Conservation (phyloP, 2,888 invertebrate species). For the Anodontia alba region DNA sequence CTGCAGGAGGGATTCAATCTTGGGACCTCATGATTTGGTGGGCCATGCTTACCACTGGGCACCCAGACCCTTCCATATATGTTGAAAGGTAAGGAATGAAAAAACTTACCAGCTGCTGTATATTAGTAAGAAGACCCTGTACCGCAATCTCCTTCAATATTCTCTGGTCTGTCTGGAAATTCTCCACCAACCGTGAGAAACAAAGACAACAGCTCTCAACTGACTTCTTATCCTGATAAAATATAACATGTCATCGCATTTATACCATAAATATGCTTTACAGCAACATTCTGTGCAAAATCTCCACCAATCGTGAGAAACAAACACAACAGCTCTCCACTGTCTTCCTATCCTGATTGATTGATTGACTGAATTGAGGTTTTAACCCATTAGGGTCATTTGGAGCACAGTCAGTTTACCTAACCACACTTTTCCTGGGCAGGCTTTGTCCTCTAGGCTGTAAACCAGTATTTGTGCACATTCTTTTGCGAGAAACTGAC, state of each 20-base stretch:
- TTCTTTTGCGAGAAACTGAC: too few relatives aligned
- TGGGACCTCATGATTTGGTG: too few relatives aligned
- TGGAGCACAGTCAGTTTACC: too few relatives aligned
- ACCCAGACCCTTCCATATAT: too few relatives aligned
- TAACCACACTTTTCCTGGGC: too few relatives aligned
- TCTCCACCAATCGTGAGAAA: conserved; percentile 98
- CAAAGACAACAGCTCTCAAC: conserved; percentile 98
- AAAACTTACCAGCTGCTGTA: conserved; percentile 92
- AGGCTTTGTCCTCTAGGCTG: too few relatives aligned
- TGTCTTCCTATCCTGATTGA: conserved; percentile 95
- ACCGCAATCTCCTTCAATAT: conserved; percentile 97
- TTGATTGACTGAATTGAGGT: too few relatives aligned
- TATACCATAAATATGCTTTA: conserved; percentile 4
- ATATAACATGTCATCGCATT: not conserved
- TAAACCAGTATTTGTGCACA: too few relatives aligned
- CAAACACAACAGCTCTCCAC: conserved; percentile 98
- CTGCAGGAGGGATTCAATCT: too few relatives aligned
- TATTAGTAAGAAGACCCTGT: conserved; percentile 93
- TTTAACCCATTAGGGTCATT: too few relatives aligned
- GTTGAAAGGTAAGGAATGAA: too few relatives aligned
- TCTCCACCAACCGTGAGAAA: conserved; percentile 98
- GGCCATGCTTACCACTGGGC: too few relatives aligned
- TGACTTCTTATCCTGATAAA: conserved; percentile 95
- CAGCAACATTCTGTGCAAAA: conserved; percentile 89
- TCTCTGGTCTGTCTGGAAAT: conserved; percentile 96